phyloP scores from a whole-genome alignment of 1,140 invertebrate genomes.

The Drosophila ambigua region DNA sequence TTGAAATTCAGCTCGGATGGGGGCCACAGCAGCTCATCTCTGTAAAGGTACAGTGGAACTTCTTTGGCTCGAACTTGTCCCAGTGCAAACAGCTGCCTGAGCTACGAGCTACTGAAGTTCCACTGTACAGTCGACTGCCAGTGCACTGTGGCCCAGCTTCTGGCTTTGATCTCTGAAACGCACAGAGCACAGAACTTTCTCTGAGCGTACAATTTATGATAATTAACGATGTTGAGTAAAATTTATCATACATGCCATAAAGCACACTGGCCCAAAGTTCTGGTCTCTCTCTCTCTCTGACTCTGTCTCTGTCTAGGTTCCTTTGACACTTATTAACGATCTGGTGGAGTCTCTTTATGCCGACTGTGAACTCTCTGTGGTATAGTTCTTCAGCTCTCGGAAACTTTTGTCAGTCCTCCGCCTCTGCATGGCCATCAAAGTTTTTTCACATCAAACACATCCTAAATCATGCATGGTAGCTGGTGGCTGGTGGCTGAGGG shows the following conservation, averaged over 20 bases:
- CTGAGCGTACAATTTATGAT: constrained; percentile 29
- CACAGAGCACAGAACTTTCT: background rate
- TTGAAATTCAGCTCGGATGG: constrained; percentile 8
- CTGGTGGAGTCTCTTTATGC: constrained; percentile 52
- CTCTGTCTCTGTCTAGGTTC: background rate
- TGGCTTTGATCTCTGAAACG: background rate
- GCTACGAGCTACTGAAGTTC: no score
- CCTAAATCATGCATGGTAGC: constrained; percentile 71
- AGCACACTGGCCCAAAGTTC: background rate
- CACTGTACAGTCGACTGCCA: background rate
- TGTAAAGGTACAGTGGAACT: no score
- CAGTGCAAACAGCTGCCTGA: no score
- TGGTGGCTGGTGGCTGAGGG: constrained; percentile 49
- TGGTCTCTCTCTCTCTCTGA: background rate
- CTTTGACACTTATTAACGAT: constrained; percentile 48
- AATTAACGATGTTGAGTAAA: constrained; percentile 43
- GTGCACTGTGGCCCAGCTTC: background rate
- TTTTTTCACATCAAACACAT: constrained; percentile 57
- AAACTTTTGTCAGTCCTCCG: constrained; percentile 56
- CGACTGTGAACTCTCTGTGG: constrained; percentile 47
- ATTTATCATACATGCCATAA: constrained; percentile 41
- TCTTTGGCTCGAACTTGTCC: no score
- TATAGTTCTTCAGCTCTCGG: constrained; percentile 28
- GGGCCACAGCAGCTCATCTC: no score
- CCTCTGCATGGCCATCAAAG: constrained; percentile 54